phyloP scores from a whole-genome alignment of 1,140 invertebrate species.

The Lamellibrachia luymesi region DNA sequence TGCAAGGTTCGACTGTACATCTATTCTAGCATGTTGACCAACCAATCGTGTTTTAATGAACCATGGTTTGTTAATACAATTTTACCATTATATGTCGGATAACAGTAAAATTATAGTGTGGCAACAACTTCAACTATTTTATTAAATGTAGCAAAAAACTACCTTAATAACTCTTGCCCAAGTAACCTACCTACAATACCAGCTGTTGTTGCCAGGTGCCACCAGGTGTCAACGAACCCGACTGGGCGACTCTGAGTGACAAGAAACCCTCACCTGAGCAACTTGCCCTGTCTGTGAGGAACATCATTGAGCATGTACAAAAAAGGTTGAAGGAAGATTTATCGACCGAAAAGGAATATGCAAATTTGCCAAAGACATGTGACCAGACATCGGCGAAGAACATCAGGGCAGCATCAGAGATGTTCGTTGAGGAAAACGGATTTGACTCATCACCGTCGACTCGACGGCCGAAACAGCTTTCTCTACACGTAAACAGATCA shows the following conservation, averaged over 20 bases:
- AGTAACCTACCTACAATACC: not conserved
- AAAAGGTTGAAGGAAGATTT: not conserved
- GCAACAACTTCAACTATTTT: too few relatives aligned
- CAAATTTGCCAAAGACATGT: not conserved
- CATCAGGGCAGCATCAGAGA: not conserved
- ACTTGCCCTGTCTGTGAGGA: constrained; percentile 44
- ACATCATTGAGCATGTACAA: constrained; percentile 33
- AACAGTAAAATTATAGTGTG: too few relatives aligned
- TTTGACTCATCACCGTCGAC: not conserved
- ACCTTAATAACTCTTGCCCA: too few relatives aligned
- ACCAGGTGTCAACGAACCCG: constrained; percentile 41
- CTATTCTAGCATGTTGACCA: too few relatives aligned
- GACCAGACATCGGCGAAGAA: not conserved
- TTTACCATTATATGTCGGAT: too few relatives aligned
- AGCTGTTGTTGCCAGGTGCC: constrained; percentile 37
- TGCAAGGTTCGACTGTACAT: too few relatives aligned
- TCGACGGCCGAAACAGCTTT: not conserved
- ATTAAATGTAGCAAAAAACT: too few relatives aligned
- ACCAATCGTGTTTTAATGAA: too few relatives aligned
- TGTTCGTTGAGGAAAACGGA: not conserved
- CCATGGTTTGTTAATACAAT: too few relatives aligned
- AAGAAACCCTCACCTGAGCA: constrained; percentile 36
- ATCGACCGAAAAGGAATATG: not conserved
- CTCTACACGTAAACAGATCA: not conserved
- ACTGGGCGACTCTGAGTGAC: constrained; percentile 45